A percentile compares a stretch with the other conserved stretches of the same genome.
phyloP scores from a whole-genome alignment of 23 tunicate species.

The Styela clava region DNA sequence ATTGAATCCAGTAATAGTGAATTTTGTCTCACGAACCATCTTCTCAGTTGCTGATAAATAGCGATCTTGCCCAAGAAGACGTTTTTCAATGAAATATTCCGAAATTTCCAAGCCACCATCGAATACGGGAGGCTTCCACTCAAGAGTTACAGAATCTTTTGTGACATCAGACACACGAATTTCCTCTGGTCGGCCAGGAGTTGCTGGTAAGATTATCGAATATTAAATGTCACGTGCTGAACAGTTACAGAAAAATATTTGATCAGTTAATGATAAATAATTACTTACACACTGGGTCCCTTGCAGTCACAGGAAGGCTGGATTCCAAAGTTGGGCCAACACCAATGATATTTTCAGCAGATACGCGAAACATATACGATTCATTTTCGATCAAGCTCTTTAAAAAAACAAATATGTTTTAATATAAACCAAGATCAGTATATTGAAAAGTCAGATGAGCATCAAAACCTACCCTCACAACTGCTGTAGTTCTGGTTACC shows the following conservation, averaged over 20 bases:
- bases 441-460: no score
- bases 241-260: not conserved
- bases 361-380: conserved; percentile 88
- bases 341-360: conserved; percentile 87
- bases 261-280: no score
- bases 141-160: conserved; percentile 59
- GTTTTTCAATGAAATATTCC: conserved; percentile 81
- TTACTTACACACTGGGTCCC: conserved; percentile 71
- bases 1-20: conserved; percentile 66
- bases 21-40: conserved; percentile 75
- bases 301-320: conserved; percentile 49
- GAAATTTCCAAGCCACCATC: conserved; percentile 79
- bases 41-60: conserved; percentile 79
- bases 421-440: no score
- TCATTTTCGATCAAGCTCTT: conserved; percentile 76
- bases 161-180: conserved; percentile 55
- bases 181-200: conserved; percentile 39
- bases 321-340: conserved; percentile 82
- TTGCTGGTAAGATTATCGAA: conserved; percentile 5
- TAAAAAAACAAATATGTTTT: no score
- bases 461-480: conserved; percentile 44
- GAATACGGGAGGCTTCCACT: conserved; percentile 70
- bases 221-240: not conserved
- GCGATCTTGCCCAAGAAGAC: conserved; percentile 89
- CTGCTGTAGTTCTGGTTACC: conserved; percentile 77